Evolutionary conservation across 2,888 invertebrate genomes (phyloP).

Genomic region (Ormyrus rosae): DNA sequence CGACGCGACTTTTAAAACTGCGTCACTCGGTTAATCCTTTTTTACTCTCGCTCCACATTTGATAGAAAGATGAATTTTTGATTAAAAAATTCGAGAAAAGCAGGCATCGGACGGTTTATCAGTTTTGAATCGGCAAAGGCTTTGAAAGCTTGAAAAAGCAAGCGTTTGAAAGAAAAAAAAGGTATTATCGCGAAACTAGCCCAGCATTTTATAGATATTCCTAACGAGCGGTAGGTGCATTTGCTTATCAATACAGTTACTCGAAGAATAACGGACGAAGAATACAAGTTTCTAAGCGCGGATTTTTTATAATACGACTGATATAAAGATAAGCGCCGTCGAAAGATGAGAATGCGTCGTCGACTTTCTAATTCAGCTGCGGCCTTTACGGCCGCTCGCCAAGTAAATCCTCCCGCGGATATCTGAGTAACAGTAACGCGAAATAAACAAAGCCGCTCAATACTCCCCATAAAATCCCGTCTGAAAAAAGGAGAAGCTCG

Average conservation of each 20-base stretch:
- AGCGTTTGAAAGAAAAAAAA: too few species aligned
- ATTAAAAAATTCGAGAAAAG: too few species aligned
- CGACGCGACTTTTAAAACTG: too few species aligned
- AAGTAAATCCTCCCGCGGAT: background rate
- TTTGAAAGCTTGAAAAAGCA: too few species aligned
- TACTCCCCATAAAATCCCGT: too few species aligned
- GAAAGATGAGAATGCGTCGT: background rate
- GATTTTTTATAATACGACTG: slow-evolving; percentile 1
- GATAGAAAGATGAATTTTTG: too few species aligned
- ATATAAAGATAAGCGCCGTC: slow-evolving; percentile 12
- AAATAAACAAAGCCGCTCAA: slow-evolving; percentile 10
- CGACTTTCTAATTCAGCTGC: slow-evolving; percentile 28
- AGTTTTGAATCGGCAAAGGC: too few species aligned
- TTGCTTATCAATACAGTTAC: background rate
- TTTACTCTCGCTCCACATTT: too few species aligned
- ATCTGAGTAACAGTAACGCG: slow-evolving; percentile 6
- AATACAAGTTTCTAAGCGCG: background rate
- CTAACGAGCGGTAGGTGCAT: background rate
- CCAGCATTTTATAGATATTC: background rate
- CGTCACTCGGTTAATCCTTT: too few species aligned
- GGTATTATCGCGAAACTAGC: too few species aligned
- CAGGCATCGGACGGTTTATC: too few species aligned
- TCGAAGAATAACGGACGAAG: slow-evolving; percentile 10
- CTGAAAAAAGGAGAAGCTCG: background rate
- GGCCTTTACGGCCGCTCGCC: background rate